These are phyloP conservation scores for Sabatieria punctata DNA, from an alignment of 2,888 invertebrate genomes.

Conservation along the genomic window DNA sequence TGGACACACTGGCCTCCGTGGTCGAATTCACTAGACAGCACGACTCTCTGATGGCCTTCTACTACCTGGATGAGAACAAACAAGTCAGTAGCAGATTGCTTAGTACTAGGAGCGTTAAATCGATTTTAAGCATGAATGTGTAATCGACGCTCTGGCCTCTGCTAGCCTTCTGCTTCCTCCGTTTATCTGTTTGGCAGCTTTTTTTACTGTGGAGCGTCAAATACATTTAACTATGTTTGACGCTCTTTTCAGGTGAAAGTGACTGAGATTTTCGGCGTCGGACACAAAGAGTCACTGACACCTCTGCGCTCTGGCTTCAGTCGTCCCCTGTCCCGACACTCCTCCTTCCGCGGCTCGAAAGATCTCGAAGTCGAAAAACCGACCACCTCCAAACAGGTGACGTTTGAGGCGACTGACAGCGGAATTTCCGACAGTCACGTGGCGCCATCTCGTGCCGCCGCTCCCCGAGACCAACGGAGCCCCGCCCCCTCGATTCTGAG, in stretches of 20 bases:
- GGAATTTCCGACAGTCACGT: no score
- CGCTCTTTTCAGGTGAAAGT: constrained; percentile 60
- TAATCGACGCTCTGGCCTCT: constrained; percentile 12
- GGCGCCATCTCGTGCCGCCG: not conserved
- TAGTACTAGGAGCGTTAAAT: not conserved
- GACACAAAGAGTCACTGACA: constrained; percentile 35
- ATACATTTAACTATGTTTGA: no score
- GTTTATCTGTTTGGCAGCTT: constrained; percentile 32
- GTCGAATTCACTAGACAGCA: constrained; percentile 58
- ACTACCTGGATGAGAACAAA: constrained; percentile 70
- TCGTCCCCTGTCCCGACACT: not conserved
- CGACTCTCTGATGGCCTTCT: constrained; percentile 73
- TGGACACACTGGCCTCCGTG: constrained; percentile 44
- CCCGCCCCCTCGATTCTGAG: not conserved
- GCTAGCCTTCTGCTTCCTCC: constrained; percentile 12
- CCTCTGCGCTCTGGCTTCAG: not conserved
- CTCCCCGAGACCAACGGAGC: not conserved
- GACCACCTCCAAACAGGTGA: not conserved
- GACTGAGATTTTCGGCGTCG: constrained; percentile 69
- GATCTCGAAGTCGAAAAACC: not conserved
- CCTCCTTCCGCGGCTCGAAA: not conserved
- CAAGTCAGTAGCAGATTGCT: constrained; percentile 38
- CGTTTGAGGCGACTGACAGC: no score
- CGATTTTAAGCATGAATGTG: no score
- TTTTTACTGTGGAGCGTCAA: no score